phyloP scores from a whole-genome alignment of 2,113 vertebrate genomes.

The Thamnophis sirtalis region DNA sequence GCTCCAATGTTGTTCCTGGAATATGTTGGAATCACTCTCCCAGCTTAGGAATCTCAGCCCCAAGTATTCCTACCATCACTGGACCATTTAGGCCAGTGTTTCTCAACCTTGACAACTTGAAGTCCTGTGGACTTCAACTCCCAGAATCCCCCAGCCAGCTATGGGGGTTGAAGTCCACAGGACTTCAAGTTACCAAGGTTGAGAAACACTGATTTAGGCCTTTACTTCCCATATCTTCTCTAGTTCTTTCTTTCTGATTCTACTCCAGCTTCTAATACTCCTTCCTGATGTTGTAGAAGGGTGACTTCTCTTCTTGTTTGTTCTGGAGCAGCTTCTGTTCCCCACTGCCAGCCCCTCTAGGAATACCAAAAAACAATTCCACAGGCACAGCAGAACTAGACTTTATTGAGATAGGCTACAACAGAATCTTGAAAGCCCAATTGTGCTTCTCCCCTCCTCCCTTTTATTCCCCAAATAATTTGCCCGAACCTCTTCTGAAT shows the following conservation, averaged over 20 bases:
- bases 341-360: neutral
- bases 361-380: neutral
- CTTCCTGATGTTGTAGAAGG: neutral
- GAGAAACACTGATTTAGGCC: too few species aligned
- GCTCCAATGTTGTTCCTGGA: neutral
- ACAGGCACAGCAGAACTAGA: neutral
- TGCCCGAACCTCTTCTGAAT: neutral
- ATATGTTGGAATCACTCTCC: neutral
- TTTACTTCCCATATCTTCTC: neutral
- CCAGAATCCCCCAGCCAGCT: too few species aligned
- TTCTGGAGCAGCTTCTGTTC: neutral
- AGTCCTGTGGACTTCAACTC: too few species aligned
- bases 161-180: too few species aligned
- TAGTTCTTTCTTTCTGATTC: neutral
- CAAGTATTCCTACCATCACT: neutral
- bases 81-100: neutral
- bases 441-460: neutral
- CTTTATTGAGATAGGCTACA: neutral
- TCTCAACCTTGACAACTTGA: too few species aligned
- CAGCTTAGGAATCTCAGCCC: neutral
- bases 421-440: neutral
- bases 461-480: neutral
- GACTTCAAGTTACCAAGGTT: too few species aligned
- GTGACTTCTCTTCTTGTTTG: neutral
- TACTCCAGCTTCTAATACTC: neutral